A percentile compares a stretch with the other conserved stretches of the same genome.
phyloP scores from a whole-genome alignment of 2,797 vertebrate species.

The Carapus acus region DNA sequence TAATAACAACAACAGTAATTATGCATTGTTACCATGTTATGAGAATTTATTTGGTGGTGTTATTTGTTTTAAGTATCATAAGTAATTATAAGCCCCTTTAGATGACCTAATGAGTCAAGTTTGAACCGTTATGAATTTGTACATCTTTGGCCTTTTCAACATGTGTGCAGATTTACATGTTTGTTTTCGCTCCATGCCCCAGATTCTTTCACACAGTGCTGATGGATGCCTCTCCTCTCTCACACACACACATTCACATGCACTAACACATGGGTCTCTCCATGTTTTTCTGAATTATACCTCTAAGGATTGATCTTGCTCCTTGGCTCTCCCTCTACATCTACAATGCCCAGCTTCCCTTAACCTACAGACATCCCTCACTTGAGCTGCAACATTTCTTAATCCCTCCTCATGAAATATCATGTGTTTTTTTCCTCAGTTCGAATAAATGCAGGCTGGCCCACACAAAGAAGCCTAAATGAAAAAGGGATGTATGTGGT shows the following conservation, averaged over 20 bases:
- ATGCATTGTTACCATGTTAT: too few relatives aligned
- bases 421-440: slow-evolving; percentile 31
- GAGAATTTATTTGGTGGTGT: too few relatives aligned
- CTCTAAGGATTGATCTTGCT: slow-evolving; percentile 52
- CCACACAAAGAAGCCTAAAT: slow-evolving; percentile 31
- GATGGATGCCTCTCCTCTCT: slow-evolving; percentile 29
- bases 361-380: slow-evolving; percentile 18
- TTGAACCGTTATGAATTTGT: too few relatives aligned
- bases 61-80: too few relatives aligned
- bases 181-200: slow-evolving; percentile 22
- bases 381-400: slow-evolving; percentile 32
- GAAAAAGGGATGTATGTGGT: slow-evolving; percentile 52
- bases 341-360: slow-evolving; percentile 12
- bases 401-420: slow-evolving; percentile 25
- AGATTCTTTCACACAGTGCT: slow-evolving; percentile 48
- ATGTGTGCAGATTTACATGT: slow-evolving; percentile 17
- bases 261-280: slow-evolving; percentile 20
- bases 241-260: not conserved
- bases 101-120: too few relatives aligned
- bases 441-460: slow-evolving; percentile 28
- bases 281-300: slow-evolving; percentile 39
- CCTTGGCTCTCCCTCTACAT: slow-evolving; percentile 23
- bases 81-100: too few relatives aligned
- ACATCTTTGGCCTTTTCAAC: not conserved
- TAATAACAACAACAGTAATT: too few relatives aligned